Evolutionary conservation across 2,113 vertebrate species (phyloP), one percentile per base, ranked within the genome.

Genomic region (Gallinago undulata): DNA sequence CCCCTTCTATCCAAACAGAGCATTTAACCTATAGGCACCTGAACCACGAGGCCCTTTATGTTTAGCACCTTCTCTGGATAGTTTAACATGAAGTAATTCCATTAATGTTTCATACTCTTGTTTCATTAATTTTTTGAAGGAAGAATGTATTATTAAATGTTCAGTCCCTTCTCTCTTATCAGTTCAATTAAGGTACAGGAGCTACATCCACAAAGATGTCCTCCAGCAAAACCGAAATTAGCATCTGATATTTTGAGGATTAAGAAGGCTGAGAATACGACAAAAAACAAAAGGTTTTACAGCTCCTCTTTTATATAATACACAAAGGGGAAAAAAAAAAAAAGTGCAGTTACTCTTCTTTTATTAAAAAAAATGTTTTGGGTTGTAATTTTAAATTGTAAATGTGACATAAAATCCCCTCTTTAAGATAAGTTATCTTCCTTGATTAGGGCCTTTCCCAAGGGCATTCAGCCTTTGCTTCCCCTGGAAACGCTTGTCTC

Each of bases 111-210:
- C 73, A 92, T 87, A 63, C 51, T 94, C 84, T 92, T 96, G 77
- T 95, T 93, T 95, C 88, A 95, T 89, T 91, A 89, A 89, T 95
- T 76, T 95, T 96, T 94, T 95, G 84, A 89, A 94, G 63, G 66
- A 94, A 82, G 67, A 93, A 96, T 96, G 70, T 94, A 94, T 94
- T 96, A 96, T 96, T 92, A 96, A 95, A 57, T 92, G 91, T 50
- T 96, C 74, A 21, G 80, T 81, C 91, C 80, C 89, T 92, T 89
- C 68, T 94, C 72, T 92, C 73, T 84, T 90, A 94, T 60, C 93
- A 94, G 68, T 81, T 92, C 94, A 95, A 72, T 92, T 94, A 95
- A 84, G 78, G 73, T 76, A 90, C 84, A 64, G 74, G 22, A 95
- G 63, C 50, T 93, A 74, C 37, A 85, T 62, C 63, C 18, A 27